Conservation (phyloP, 2,113 vertebrate species). For the Bambusicola thoracicus region DNA sequence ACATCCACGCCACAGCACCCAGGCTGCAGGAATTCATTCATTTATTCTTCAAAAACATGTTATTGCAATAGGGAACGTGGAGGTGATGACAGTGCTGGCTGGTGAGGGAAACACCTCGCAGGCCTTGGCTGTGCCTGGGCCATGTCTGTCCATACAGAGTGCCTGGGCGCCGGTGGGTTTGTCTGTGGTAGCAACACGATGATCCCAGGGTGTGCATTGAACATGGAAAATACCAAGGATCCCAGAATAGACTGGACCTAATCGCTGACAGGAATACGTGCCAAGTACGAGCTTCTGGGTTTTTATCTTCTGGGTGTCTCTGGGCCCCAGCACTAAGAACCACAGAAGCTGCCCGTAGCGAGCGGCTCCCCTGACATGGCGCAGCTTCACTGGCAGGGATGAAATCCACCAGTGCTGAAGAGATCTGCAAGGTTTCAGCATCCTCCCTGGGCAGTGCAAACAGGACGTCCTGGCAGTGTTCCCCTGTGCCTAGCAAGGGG, state of each 20-base stretch:
- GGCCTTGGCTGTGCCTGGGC: background rate
- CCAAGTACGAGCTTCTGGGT: background rate
- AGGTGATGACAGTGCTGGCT: background rate
- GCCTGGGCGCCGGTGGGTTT: background rate
- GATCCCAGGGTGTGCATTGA: background rate
- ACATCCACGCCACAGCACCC: background rate
- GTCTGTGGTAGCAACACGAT: background rate
- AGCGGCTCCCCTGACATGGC: background rate
- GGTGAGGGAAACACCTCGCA: background rate
- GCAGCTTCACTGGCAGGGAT: background rate
- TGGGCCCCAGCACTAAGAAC: background rate
- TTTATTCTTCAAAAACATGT: background rate
- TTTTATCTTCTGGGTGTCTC: background rate
- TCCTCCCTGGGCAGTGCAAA: background rate
- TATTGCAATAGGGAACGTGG: background rate
- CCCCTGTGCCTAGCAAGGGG: accelerated
- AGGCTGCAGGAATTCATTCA: background rate
- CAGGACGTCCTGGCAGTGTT: background rate
- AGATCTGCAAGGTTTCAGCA: background rate
- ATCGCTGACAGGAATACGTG: background rate
- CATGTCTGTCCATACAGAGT: accelerated
- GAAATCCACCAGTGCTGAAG: background rate
- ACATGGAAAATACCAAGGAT: background rate
- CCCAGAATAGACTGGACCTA: background rate
- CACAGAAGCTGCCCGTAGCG: background rate